Conservation (phyloP, 2,888 invertebrate genomes). For the Nezara viridula region DNA sequence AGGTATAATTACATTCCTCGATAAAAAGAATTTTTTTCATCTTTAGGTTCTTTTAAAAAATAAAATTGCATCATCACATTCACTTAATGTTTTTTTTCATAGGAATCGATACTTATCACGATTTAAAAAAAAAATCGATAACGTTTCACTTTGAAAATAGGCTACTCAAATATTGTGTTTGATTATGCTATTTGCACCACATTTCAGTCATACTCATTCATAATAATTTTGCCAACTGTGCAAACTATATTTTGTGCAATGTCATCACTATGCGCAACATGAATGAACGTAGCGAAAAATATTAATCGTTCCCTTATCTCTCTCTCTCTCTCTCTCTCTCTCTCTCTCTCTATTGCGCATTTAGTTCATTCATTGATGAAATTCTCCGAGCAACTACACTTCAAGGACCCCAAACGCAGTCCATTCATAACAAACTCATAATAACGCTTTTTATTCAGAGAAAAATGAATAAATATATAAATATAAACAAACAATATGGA, state of each 20-base stretch:
- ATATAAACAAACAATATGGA: no score
- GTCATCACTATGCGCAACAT: slow-evolving; percentile 1
- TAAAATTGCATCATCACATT: no score
- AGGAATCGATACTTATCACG: no score
- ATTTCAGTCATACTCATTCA: background rate
- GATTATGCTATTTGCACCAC: background rate
- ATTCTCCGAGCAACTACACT: background rate
- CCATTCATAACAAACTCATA: background rate
- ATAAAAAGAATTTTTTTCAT: no score
- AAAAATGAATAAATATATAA: background rate
- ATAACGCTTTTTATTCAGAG: background rate
- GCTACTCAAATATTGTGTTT: background rate
- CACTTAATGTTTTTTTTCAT: no score
- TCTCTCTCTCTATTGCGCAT: background rate
- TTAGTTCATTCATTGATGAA: slow-evolving; percentile 9
- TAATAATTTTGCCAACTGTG: background rate
- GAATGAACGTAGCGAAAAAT: slow-evolving; percentile 15
- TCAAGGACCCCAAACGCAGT: background rate
- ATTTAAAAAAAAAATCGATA: no score
- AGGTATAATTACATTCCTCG: no score
- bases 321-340: background rate
- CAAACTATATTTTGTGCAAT: background rate
- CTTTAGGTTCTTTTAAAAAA: no score
- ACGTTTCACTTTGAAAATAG: no score
- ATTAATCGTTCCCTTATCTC: background rate